Evolutionary conservation across 2,888 invertebrate genomes (phyloP).

Genomic region (Herminia tarsipennalis): DNA sequence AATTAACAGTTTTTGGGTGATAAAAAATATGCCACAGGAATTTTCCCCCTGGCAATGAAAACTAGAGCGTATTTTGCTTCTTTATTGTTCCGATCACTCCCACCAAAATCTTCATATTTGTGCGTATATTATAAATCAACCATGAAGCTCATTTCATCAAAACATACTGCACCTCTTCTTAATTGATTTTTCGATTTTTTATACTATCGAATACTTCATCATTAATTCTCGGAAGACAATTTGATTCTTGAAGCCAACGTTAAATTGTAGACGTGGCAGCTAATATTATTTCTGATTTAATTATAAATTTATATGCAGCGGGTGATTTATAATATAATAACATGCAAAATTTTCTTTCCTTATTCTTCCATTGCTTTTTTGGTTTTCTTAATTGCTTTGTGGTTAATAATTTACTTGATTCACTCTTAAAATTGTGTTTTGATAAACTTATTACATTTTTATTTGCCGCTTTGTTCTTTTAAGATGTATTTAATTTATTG

Average conservation of each 20-base stretch:
- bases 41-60: slow-evolving; percentile 24
- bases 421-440: too few relatives aligned
- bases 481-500: too few relatives aligned
- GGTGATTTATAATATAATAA: slow-evolving; percentile 28
- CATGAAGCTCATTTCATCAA: slow-evolving; percentile 34
- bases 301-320: slow-evolving; percentile 18
- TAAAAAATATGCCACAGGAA: slow-evolving; percentile 26
- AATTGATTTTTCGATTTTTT: not conserved
- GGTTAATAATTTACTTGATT: too few relatives aligned
- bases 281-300: slow-evolving; percentile 15
- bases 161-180: slow-evolving; percentile 20
- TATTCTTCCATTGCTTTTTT: slow-evolving; percentile 21
- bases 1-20: slow-evolving; percentile 6
- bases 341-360: slow-evolving; percentile 26
- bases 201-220: slow-evolving; percentile 6
- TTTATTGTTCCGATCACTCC: slow-evolving; percentile 9
- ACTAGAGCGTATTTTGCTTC: slow-evolving; percentile 22
- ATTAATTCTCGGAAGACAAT: slow-evolving; percentile 12
- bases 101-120: slow-evolving; percentile 31
- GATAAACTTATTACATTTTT: too few relatives aligned
- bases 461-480: too few relatives aligned
- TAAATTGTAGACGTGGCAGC: slow-evolving; percentile 24
- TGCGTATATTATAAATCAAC: slow-evolving; percentile 23
- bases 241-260: slow-evolving; percentile 8
- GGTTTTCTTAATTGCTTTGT: slow-evolving; percentile 20